Evolutionary conservation across 2,888 invertebrate species (phyloP).

Genomic region (Clitarchus hookeri): DNA sequence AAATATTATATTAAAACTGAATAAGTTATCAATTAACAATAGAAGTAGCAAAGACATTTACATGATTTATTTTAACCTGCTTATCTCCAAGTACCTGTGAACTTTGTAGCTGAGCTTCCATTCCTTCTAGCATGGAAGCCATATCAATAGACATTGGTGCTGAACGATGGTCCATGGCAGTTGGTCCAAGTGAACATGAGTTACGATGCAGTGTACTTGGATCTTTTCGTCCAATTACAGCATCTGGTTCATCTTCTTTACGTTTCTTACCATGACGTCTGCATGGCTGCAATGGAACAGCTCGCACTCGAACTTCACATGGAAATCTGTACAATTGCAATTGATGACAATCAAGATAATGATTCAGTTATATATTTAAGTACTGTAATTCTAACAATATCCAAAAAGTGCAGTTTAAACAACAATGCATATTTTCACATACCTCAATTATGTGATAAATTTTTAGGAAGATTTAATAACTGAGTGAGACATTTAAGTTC

Average conservation of each 20-base stretch:
- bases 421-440: no score
- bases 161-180: conserved; percentile 54
- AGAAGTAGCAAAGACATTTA: no score
- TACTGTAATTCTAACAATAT: no score
- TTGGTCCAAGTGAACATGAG: conserved; percentile 34
- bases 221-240: conserved; percentile 54
- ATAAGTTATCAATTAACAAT: no score
- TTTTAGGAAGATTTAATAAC: no score
- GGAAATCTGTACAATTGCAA: conserved; percentile 76
- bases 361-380: no score
- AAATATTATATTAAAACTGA: no score
- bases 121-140: conserved; percentile 77
- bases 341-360: neutral
- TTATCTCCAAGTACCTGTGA: conserved; percentile 66
- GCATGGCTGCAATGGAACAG: conserved; percentile 83
- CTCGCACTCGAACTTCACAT: conserved; percentile 83
- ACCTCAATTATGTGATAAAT: no score
- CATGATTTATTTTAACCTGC: no score
- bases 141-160: conserved; percentile 67
- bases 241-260: conserved; percentile 69
- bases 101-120: conserved; percentile 78
- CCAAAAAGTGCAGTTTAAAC: no score
- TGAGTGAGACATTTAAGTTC: no score
- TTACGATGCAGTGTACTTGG: conserved; percentile 46
- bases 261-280: conserved; percentile 77